Conservation (phyloP, 2,113 vertebrate species). For the Climacteris rufus region DNA sequence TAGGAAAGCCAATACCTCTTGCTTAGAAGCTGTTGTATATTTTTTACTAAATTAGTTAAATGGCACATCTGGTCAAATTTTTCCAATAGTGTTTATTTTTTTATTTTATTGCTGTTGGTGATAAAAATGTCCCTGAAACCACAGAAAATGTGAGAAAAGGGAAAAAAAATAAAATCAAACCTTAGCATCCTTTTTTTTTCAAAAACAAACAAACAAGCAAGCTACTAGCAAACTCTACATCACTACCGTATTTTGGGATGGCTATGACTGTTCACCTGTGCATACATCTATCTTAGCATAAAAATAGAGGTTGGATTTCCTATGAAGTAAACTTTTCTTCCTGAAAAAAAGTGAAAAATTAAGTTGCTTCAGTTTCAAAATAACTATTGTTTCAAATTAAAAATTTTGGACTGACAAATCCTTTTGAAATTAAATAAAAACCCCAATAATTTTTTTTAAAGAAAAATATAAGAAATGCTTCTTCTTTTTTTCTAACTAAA, state of each 20-base stretch:
- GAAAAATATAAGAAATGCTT: not conserved
- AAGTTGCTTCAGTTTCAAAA: not conserved
- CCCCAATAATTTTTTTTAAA: not conserved
- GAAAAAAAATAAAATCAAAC: not conserved
- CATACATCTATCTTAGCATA: not conserved
- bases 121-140: not conserved
- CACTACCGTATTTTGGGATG: not conserved
- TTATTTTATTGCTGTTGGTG: not conserved
- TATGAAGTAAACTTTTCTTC: not conserved
- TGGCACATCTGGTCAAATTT: not conserved
- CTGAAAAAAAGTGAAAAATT: not conserved
- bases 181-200: too few relatives aligned
- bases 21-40: not conserved
- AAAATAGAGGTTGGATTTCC: not conserved
- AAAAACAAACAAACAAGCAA: not conserved
- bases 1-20: not conserved
- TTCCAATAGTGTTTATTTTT: not conserved
- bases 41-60: not conserved
- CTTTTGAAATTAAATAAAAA: not conserved
- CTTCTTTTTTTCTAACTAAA: not conserved
- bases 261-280: not conserved
- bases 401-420: not conserved
- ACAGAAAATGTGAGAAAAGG: not conserved
- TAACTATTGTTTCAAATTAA: not conserved
- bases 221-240: not conserved